Evolutionary conservation across 2,113 vertebrate genomes (phyloP).

Genomic region (Sapajus apella): DNA sequence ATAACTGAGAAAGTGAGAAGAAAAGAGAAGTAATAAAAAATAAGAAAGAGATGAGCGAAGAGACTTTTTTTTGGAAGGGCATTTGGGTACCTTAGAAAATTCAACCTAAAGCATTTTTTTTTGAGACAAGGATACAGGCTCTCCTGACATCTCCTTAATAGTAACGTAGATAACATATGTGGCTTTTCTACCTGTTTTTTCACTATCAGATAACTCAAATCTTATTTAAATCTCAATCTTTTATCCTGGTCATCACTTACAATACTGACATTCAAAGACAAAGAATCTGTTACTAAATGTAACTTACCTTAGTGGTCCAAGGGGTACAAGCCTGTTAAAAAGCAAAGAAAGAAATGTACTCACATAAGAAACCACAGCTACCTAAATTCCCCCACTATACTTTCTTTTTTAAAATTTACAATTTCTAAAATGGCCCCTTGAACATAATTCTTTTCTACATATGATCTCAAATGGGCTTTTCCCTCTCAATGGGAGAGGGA

Average conservation of each 20-base stretch:
- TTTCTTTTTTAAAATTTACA: neutral
- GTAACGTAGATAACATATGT: no score
- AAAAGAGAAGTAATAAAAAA: no score
- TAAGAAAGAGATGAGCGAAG: neutral
- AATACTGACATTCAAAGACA: neutral
- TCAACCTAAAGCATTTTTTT: neutral
- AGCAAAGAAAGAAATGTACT: neutral
- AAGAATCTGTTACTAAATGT: neutral
- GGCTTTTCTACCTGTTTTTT: neutral
- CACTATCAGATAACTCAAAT: neutral
- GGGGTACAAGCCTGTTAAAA: neutral
- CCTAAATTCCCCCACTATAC: neutral
- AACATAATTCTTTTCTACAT: neutral
- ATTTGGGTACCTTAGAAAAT: neutral
- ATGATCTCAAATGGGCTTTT: neutral
- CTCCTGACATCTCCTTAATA: neutral
- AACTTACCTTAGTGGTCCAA: neutral
- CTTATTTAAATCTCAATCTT: neutral
- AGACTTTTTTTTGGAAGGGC: neutral
- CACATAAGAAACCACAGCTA: neutral
- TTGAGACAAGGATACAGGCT: neutral
- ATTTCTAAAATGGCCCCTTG: neutral
- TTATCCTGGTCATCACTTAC: neutral
- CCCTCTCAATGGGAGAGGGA: neutral
- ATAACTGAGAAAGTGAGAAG: neutral